A percentile compares a stretch with the other conserved stretches of the same genome.
Evolutionary conservation across 2,113 vertebrate genomes (phyloP).

Genomic region (Thalassoma bifasciatum): DNA sequence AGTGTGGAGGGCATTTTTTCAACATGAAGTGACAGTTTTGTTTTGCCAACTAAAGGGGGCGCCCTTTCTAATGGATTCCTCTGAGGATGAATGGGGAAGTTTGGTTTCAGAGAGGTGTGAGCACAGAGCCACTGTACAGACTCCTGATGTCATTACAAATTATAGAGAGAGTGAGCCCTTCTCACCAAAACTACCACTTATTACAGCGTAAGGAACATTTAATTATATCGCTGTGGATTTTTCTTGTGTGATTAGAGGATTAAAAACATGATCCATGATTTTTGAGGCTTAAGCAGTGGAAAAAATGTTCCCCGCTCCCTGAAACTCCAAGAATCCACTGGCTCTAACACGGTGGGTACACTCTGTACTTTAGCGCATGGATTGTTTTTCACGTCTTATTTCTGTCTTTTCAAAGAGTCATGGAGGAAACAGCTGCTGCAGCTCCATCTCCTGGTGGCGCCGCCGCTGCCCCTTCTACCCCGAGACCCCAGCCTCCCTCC

Average conservation of each 20-base stretch:
- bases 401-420: constrained; percentile 55
- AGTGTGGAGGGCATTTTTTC: constrained; percentile 18
- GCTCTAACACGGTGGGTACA: background rate
- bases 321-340: background rate
- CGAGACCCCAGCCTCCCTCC: constrained; percentile 69
- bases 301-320: no score
- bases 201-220: background rate
- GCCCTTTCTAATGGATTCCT: constrained; percentile 37
- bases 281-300: background rate
- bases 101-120: constrained; percentile 4
- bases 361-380: background rate
- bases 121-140: background rate
- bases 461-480: constrained; percentile 37
- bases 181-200: background rate
- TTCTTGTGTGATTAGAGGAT: background rate
- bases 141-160: background rate
- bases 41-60: constrained; percentile 78
- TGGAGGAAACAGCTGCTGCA: constrained; percentile 71
- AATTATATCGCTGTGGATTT: background rate
- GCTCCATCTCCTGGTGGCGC: constrained; percentile 21
- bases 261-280: background rate
- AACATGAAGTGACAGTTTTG: constrained; percentile 62
- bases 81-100: constrained; percentile 56
- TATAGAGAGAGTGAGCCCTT: background rate
- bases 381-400: background rate